Percentiles rank a stretch among this genome's conserved stretches.
phyloP scores from a whole-genome alignment of 1,140 invertebrate genomes.

The Archegozetes longisetosus region DNA sequence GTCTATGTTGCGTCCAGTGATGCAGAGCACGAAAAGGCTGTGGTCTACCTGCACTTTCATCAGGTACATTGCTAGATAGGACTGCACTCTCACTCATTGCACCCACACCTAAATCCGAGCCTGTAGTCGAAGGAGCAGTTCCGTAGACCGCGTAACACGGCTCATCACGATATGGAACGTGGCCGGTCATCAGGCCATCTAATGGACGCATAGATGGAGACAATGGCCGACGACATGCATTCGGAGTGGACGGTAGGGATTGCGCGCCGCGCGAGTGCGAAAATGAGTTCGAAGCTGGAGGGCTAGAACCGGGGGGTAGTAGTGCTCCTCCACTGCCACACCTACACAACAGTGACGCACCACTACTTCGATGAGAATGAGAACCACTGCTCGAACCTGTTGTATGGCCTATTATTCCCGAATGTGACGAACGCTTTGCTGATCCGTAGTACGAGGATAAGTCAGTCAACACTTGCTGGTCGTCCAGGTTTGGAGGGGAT shows the following conservation, averaged over 20 bases:
- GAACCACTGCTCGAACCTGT: background rate
- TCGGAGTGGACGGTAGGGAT: conserved; percentile 17
- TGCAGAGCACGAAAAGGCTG: conserved; percentile 1
- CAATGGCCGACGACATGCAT: conserved; percentile 7
- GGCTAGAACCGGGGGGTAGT: background rate
- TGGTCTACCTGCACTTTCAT: background rate
- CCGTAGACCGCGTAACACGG: conserved; percentile 2
- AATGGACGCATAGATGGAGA: conserved; percentile 5
- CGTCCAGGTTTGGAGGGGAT: background rate
- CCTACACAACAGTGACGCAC: conserved; percentile 2
- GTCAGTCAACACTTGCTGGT: background rate
- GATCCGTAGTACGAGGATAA: background rate
- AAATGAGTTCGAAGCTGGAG: background rate
- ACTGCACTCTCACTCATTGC: conserved; percentile 1
- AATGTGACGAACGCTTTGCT: background rate
- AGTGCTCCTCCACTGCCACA: background rate
- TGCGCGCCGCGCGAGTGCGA: conserved; percentile 12
- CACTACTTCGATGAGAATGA: background rate
- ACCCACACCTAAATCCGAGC: background rate
- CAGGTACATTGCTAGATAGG: background rate
- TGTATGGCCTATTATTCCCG: background rate
- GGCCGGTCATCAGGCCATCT: background rate
- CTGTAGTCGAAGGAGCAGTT: background rate
- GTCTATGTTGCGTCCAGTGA: conserved; percentile 10
- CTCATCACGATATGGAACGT: background rate